These are phyloP conservation scores for Pycnonotus jocosus DNA, from an alignment of 2,113 vertebrate genomes.

Conservation along the genomic window DNA sequence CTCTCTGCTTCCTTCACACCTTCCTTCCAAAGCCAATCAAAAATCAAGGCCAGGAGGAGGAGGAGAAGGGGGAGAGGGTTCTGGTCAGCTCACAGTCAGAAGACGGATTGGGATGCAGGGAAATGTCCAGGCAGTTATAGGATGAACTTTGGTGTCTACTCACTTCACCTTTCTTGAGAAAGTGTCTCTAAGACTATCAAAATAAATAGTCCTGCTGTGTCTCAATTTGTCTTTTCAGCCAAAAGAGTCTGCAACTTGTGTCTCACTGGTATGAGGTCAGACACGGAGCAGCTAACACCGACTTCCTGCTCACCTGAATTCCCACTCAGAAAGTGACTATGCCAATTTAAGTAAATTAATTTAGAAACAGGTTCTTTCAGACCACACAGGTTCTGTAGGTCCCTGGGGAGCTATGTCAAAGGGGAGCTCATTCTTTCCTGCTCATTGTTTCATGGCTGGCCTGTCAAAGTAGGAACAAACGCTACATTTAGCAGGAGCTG, in stretches of 20 bases:
- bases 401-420: neutral
- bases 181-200: neutral
- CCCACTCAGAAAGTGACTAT: neutral
- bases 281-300: accelerated
- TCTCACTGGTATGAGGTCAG: neutral
- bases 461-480: neutral
- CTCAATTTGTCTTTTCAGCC: neutral
- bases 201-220: neutral
- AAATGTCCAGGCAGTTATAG: neutral
- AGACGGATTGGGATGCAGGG: neutral
- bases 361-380: neutral
- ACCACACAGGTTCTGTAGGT: neutral
- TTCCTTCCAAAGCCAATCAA: neutral
- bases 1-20: neutral
- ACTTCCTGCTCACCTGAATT: neutral
- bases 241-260: neutral
- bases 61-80: neutral
- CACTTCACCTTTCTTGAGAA: neutral
- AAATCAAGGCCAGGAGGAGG: neutral
- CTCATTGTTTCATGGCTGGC: neutral
- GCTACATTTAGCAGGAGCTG: neutral
- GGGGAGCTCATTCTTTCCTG: neutral
- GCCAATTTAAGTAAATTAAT: neutral
- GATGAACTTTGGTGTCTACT: neutral
- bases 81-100: neutral